Evolutionary conservation across 2,888 invertebrate species (phyloP).

Genomic region (Elysia crispata): DNA sequence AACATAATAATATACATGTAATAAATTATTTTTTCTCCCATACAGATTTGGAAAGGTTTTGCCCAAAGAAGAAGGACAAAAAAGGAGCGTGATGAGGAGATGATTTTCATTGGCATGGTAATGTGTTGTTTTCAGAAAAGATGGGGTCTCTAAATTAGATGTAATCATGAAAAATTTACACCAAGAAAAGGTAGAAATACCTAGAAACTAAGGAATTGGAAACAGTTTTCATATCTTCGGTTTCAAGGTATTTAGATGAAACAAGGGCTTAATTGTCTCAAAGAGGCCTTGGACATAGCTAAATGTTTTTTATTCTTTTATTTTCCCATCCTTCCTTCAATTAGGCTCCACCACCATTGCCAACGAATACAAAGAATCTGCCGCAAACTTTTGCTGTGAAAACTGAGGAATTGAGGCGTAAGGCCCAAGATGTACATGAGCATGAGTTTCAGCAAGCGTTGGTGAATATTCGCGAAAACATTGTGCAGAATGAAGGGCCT

Average conservation of each 20-base stretch:
- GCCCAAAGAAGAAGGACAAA: constrained; percentile 73
- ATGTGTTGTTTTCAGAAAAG: constrained; percentile 15
- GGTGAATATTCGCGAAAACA: constrained; percentile 80
- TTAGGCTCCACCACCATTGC: constrained; percentile 65
- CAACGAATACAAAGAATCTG: constrained; percentile 68
- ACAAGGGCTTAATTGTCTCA: too few relatives aligned
- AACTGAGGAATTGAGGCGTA: constrained; percentile 79
- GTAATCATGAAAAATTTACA: too few relatives aligned
- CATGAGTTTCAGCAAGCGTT: constrained; percentile 85
- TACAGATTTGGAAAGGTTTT: constrained; percentile 77
- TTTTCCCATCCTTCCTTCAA: too few relatives aligned
- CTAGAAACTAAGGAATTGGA: too few relatives aligned
- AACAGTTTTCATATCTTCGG: too few relatives aligned
- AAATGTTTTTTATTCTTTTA: too few relatives aligned
- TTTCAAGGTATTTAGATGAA: too few relatives aligned
- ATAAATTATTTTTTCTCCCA: background rate
- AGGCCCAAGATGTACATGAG: constrained; percentile 84
- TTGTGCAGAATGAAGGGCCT: constrained; percentile 85
- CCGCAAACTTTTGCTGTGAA: constrained; percentile 69
- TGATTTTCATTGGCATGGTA: constrained; percentile 91
- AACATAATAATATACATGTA: too few relatives aligned
- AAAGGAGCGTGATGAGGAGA: constrained; percentile 85
- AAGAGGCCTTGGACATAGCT: too few relatives aligned
- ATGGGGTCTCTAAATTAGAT: background rate
- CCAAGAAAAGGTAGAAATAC: too few relatives aligned